Evolutionary conservation across 2,888 invertebrate species (phyloP).

Genomic region (Apamea sordens): DNA sequence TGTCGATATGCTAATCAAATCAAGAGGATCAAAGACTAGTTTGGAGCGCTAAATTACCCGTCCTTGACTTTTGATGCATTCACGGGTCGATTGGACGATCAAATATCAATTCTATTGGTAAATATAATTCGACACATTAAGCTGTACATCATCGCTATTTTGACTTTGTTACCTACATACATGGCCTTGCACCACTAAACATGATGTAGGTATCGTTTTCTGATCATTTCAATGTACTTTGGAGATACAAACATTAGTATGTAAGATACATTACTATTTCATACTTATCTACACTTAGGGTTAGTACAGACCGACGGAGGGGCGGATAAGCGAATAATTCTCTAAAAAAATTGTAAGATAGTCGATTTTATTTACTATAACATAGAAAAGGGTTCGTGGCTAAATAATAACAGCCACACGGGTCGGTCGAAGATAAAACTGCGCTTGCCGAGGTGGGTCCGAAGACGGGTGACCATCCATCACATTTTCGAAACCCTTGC

Average conservation of each 20-base stretch:
- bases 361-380: background rate
- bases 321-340: background rate
- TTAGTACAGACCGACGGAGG: background rate
- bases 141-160: slow-evolving; percentile 25
- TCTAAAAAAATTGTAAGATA: background rate
- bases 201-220: background rate
- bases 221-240: background rate
- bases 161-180: slow-evolving; percentile 30
- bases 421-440: background rate
- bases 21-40: slow-evolving; percentile 74
- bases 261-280: background rate
- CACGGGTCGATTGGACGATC: slow-evolving; percentile 43
- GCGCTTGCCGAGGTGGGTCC: background rate
- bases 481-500: background rate
- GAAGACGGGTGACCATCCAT: background rate
- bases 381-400: background rate
- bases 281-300: no score
- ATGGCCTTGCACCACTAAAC: background rate
- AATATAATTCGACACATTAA: slow-evolving; percentile 26
- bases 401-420: background rate
- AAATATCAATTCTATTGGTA: slow-evolving; percentile 35
- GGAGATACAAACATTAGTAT: background rate
- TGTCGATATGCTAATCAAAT: slow-evolving; percentile 67
- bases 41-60: slow-evolving; percentile 66
- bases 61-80: slow-evolving; percentile 82